Percentiles rank a stretch among this genome's conserved stretches.
Conservation (phyloP, 2,888 invertebrate genomes). For the Drosophila subsilvestris region DNA sequence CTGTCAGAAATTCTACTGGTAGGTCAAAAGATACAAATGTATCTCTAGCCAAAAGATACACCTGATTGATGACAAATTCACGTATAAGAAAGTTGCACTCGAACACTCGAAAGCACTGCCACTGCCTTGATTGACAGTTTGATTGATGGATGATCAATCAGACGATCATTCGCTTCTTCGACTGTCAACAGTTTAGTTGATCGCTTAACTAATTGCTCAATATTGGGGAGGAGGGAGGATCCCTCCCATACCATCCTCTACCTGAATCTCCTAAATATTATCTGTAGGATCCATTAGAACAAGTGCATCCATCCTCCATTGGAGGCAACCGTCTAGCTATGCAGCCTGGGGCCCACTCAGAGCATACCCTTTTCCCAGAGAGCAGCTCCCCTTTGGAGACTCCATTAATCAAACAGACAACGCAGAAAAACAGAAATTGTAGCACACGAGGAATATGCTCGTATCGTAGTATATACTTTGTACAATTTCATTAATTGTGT, state of each 20-base stretch:
- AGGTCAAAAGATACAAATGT: conserved; percentile 28
- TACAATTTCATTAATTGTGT: conserved; percentile 81
- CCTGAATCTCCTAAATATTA: conserved; percentile 5
- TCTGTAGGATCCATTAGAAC: conserved; percentile 64
- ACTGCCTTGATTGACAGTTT: neutral
- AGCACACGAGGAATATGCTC: conserved; percentile 33
- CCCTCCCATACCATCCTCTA: neutral
- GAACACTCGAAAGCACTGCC: too few relatives aligned
- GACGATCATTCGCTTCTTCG: conserved; percentile 27
- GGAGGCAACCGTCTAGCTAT: conserved; percentile 28
- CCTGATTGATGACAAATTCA: conserved; percentile 65
- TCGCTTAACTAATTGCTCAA: conserved; percentile 74
- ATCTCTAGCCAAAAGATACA: neutral
- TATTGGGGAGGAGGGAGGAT: conserved; percentile 29
- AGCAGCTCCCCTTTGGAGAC: conserved; percentile 35
- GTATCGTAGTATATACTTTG: conserved; percentile 3
- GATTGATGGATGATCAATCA: conserved; percentile 49
- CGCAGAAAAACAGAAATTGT: conserved; percentile 27
- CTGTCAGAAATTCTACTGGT: conserved; percentile 76
- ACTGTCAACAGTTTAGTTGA: conserved; percentile 73
- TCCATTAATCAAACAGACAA: conserved; percentile 66
- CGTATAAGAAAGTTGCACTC: conserved; percentile 65
- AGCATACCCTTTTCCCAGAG: conserved; percentile 31
- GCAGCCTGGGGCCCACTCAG: conserved; percentile 10
- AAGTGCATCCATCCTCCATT: conserved; percentile 66